Evolutionary conservation across 2,888 invertebrate genomes (phyloP), one percentile per base, ranked within the genome.

Genomic region (Synanthedon vespiformis): DNA sequence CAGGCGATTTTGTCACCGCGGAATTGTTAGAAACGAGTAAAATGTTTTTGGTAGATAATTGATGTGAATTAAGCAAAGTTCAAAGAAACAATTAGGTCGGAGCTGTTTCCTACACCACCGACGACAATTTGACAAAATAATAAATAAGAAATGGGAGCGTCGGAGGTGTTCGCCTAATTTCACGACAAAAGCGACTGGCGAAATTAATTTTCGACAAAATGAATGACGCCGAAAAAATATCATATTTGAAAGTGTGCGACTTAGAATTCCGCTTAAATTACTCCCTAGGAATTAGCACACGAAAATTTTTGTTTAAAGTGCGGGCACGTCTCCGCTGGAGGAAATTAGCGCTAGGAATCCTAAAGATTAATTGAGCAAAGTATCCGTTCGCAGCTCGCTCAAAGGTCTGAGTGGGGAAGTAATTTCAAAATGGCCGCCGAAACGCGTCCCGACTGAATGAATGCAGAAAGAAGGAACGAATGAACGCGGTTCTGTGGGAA

Each of bases 401-500:
- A 22, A 22, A 22, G 22, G 22, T 44, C 13, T 6, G 5, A 5
- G 22, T 22, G 4, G 18, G 18, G 48, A 48, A 22, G 16, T 16
- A 16, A 48, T 48, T 48, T 48, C 52, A 49, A 40, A 50, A 50
- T 18, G 50, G n/a, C 40, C 27, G 41, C 50, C 52, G 40, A 52
- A 49, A 52, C 8, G 47, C 34, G n/a, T 40, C 22, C 34, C 16
- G 56, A 52, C 40, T 41, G 55, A 52, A 40, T 51, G 57, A 53
- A 50, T 53, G 59, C 11, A 49, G 49, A 22, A 18, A 49, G 16
- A 52, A 48, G n/a, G 52, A 52, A 40, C 27, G 56, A 53, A 47
- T 48, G 55, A 52, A 40, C 52, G 57, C 52, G 56, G 58, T 53
- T 57, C 56, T 49, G 51, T 18, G 54, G 54, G 52, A 56, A 58